Evolutionary conservation across 2,888 invertebrate genomes (phyloP).

Genomic region (Rutpela maculata): DNA sequence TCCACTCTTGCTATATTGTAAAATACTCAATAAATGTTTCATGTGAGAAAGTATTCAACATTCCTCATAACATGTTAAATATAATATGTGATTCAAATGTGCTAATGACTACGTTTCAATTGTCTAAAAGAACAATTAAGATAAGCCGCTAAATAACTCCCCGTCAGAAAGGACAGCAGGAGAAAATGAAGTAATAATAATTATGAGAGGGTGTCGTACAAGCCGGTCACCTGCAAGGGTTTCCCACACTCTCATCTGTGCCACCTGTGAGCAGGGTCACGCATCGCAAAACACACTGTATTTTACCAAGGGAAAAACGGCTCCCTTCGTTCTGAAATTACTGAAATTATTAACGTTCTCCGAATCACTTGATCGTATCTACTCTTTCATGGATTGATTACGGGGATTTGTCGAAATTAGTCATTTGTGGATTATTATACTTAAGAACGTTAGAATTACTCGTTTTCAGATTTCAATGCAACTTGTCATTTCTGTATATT

Average conservation of each 20-base stretch:
- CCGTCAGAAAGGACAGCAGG: background rate
- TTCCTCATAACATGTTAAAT: constrained; percentile 8
- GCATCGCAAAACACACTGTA: constrained; percentile 40
- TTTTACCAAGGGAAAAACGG: constrained; percentile 15
- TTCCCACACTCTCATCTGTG: constrained; percentile 45
- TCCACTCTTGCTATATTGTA: too few relatives aligned
- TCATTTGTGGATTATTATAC: background rate
- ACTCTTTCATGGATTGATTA: constrained; percentile 1
- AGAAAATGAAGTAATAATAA: constrained; percentile 25
- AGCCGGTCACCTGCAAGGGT: constrained; percentile 36
- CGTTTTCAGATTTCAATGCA: background rate
- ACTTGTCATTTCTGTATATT: background rate
- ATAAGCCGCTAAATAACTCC: constrained; percentile 26
- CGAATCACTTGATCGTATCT: constrained; percentile 9
- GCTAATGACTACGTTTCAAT: constrained; percentile 12
- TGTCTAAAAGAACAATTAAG: constrained; percentile 30
- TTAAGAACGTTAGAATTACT: background rate
- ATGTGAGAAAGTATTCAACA: constrained; percentile 19
- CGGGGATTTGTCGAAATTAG: constrained; percentile 1
- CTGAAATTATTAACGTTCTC: constrained; percentile 40
- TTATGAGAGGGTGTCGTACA: constrained; percentile 23
- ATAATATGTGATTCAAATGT: background rate
- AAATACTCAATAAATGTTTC: too few relatives aligned
- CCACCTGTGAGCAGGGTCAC: constrained; percentile 42
- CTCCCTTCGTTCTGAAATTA: constrained; percentile 27